Evolutionary conservation across 2,888 invertebrate species (phyloP), one percentile per base, ranked within the genome.

Genomic region (Halictus ligatus): DNA sequence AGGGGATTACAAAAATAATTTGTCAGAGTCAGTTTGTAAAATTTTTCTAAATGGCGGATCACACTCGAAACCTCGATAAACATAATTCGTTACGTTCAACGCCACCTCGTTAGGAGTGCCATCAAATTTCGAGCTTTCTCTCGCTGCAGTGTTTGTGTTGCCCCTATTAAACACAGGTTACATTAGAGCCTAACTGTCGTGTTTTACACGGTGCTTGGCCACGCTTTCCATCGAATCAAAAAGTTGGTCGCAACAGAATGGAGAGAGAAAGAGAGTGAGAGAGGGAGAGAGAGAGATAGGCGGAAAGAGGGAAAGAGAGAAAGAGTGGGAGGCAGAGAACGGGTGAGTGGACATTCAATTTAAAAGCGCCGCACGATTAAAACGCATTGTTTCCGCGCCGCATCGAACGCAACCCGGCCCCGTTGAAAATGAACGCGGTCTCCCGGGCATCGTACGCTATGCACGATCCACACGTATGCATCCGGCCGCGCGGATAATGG

Each of bases 361-460:
- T 48, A 40, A 76, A 71, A 46, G 69, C 25, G 18, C 18, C 13
- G 46, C 15, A 3, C 54, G 64, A 84, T 84, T 77, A 78, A 84
- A 83, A 69, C 77, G 84, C 60, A 58, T 69, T 46, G 84, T 60
- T 40, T 74, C n/a, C n/a, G 71, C 54, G 29, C 75, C 21, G 71
- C 46, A 18, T 54, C 58, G 54, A 58, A n/a, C n/a, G 21, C 60
- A 10, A 2, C 8, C 10, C 8, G 2, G 29, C 5, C 5, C 64
- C 64, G 46, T 67, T 74, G 67, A 67, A 85, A 85, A 85, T 73
- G 85, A 58, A 80, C 60, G 48, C 50, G 75, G 25, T 75, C 85
- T 67, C 80, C 4, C 15, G 79, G 84, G 79, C 15, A 73, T 79
- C 74, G 76, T 80, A 74, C 40, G 13, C 43, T 58, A 67, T 75